phyloP scores from a whole-genome alignment of 2,888 invertebrate genomes.

The Ectemnius continuus region DNA sequence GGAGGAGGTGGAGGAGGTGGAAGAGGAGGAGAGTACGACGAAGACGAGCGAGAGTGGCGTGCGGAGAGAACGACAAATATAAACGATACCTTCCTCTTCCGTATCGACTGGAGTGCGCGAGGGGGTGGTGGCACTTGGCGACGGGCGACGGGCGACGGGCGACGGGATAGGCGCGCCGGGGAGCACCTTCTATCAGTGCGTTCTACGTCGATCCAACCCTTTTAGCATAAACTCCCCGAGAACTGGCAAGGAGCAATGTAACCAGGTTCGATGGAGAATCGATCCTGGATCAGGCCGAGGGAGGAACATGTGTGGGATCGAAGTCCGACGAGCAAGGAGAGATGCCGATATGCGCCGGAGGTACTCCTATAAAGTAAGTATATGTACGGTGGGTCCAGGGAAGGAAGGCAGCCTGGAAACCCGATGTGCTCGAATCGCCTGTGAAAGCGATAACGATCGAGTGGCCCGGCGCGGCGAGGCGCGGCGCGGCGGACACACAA shows the following conservation, averaged over 20 bases:
- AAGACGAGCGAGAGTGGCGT: conserved; percentile 38
- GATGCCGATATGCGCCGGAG: neutral
- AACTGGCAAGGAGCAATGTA: too few relatives aligned
- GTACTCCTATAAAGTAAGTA: too few relatives aligned
- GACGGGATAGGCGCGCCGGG: neutral
- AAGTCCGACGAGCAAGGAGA: neutral
- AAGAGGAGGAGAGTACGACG: conserved; percentile 30
- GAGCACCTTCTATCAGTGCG: too few relatives aligned
- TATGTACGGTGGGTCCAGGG: too few relatives aligned
- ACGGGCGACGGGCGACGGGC: neutral
- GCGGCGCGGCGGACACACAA: neutral
- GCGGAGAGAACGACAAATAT: conserved; percentile 25
- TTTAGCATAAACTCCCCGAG: too few relatives aligned
- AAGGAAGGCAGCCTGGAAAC: neutral
- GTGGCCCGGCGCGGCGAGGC: too few relatives aligned
- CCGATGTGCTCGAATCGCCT: conserved; percentile 6
- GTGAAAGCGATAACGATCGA: conserved; percentile 40
- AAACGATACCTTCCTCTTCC: conserved; percentile 18
- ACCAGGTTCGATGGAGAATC: neutral
- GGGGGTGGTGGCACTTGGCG: neutral
- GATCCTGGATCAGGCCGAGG: neutral
- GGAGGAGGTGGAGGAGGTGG: neutral
- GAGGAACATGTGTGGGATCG: neutral
- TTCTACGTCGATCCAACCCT: too few relatives aligned
- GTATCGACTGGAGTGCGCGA: conserved; percentile 6